Percentiles rank a stretch among this genome's conserved stretches.
These are phyloP conservation scores for Papilio polytes DNA, from an alignment of 1,140 invertebrate genomes.

Conservation along the genomic window DNA sequence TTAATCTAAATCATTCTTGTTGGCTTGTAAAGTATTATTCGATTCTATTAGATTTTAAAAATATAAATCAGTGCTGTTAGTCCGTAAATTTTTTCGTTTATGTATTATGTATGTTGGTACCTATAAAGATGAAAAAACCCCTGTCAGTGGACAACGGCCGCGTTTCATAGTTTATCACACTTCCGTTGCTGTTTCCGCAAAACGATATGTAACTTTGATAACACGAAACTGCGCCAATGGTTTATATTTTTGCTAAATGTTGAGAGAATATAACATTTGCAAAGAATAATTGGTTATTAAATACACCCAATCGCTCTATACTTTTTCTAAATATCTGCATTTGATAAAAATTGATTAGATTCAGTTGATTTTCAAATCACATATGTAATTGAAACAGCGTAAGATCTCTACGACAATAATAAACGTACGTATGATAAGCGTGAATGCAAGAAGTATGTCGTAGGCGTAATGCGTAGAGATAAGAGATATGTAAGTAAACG, in stretches of 20 bases:
- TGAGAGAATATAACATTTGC: neutral
- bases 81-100: too few species aligned
- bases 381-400: neutral
- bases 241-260: neutral
- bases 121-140: conserved; percentile 32
- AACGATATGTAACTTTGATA: conserved; percentile 58
- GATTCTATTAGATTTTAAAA: neutral
- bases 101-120: neutral
- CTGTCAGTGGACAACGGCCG: conserved; percentile 58
- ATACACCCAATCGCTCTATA: neutral
- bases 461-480: conserved; percentile 68
- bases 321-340: neutral
- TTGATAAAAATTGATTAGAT: neutral
- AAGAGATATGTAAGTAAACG: conserved; percentile 56
- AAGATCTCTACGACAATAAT: conserved; percentile 15
- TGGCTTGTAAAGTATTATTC: too few species aligned
- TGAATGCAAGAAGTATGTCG: conserved; percentile 51
- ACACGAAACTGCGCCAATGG: conserved; percentile 33
- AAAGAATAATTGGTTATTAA: neutral
- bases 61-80: too few species aligned
- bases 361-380: neutral
- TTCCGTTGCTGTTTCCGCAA: conserved; percentile 74
- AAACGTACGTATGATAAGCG: conserved; percentile 28
- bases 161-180: conserved; percentile 70
- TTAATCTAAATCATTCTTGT: too few species aligned